A percentile compares a stretch with the other conserved stretches of the same genome.
Evolutionary conservation across 2,797 vertebrate genomes (phyloP).

Genomic region (Notolabrus celidotus): DNA sequence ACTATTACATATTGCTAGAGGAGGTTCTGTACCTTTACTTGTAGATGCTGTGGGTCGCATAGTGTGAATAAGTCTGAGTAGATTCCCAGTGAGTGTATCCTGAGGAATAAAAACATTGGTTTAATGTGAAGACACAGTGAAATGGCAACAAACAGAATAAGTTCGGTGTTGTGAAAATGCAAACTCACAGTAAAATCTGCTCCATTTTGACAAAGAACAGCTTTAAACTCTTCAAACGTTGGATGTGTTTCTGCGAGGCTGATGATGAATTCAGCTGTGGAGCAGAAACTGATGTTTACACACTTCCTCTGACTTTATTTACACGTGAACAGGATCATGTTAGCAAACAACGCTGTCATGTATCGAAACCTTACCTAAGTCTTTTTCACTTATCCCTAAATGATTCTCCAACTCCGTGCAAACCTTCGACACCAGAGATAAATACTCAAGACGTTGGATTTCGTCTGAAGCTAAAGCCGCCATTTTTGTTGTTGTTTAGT

Average conservation of each 20-base stretch:
- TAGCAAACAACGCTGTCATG: neutral
- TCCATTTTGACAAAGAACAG: constrained; percentile 88
- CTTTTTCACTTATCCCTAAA: constrained; percentile 93
- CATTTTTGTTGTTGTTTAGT: constrained; percentile 29
- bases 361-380: constrained; percentile 84
- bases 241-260: constrained; percentile 90
- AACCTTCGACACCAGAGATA: constrained; percentile 94
- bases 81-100: constrained; percentile 92
- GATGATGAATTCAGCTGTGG: constrained; percentile 93
- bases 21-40: constrained; percentile 83
- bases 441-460: constrained; percentile 89
- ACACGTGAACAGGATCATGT: neutral
- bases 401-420: constrained; percentile 95
- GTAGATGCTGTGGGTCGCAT: constrained; percentile 87
- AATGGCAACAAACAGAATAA: neutral
- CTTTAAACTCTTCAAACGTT: constrained; percentile 89
- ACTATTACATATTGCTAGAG: neutral
- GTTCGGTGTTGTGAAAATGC: fast-evolving
- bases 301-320: no score
- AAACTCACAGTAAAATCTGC: constrained; percentile 91
- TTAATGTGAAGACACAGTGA: neutral
- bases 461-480: constrained; percentile 75
- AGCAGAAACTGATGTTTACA: neutral
- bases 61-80: constrained; percentile 92
- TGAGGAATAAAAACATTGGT: constrained; percentile 36